Evolutionary conservation across 2,797 vertebrate species (phyloP), one percentile per base, ranked within the genome.

Genomic region (Neomorphus geoffroyi): DNA sequence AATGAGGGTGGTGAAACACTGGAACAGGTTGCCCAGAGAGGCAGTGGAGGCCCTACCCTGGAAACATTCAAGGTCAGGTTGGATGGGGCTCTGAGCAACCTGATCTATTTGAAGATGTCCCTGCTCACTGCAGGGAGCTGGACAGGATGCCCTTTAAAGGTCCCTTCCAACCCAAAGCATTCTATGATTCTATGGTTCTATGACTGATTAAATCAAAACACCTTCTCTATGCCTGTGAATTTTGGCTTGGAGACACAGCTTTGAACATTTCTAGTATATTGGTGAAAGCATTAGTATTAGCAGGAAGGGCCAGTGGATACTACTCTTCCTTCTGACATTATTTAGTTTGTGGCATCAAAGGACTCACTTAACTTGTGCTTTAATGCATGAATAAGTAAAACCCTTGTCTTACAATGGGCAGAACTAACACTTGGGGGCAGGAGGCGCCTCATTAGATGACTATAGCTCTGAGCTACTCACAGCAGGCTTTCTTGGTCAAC

Each of bases 401-500:
- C 18, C 21, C 51, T 85, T 87, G 43, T 60, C 14, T 65, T 70
- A 50, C 2, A 72, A 43, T 18, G 58, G 60, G 39, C 56, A 77
- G 60, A 95, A 60, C 66, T 57, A 70, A 85, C 45, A 82, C 0
- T 23, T 85, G 64, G 56, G 41, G 74, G 39, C 39, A 94, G 64
- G 57, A 93, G 48, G 53, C 5, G 2, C 21, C 71, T 92, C 53
- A 41, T 37, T 85, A 91, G 46, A 28, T 14, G 78, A 85, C 58
- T 50, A 75, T 35, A 88, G 79, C 83, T 86, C 78, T 77, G 53
- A 91, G 70, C n/a, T 84, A 22, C 84, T 94, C 73, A 81, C 75
- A 91, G 41, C 53, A 67, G 89, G 13, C 66, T 83, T 86, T 43
- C 91, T 80, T 74, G 92, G 80, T 61, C 43, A 71, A 23, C 0